Base-by-base conservation (phyloP, 2,797 vertebrate species). In the Octomys mimax region DNA sequence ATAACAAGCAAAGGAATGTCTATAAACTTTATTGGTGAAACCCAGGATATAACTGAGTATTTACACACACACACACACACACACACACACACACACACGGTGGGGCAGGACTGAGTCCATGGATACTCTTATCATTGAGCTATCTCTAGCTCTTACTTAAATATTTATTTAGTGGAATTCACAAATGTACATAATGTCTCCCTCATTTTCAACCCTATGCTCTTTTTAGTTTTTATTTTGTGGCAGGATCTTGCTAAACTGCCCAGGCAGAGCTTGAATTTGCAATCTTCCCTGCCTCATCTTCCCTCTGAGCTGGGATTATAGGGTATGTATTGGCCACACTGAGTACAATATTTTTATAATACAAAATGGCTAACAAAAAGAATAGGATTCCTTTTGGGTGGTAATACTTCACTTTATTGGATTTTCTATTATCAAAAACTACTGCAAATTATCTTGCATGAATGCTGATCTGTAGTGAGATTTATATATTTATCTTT, bases 401-500 rank as follows among this genome's bases (percentile, higher is more conserved):
- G 57, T 42, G 1, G 14, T 46, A 78, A 46, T 2, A 36, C 66
- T 73, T 84, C 46, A 79, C 42, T 94, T 96, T 89, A 93, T 22
- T 90, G 24, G 16, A 39, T 52, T 96, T 87, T 52, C 36, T 87
- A 87, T 70, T 28, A 85, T 95, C 80, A 87, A 89, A 95, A 92
- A 28, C 9, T 59, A 86, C 6, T 89, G 64, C 14, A 91, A 79
- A 91, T 75, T 78, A 19, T 97, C 36, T 70, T 62, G 64, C 75
- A 46, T 87, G 77, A 93, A 73, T 66, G 36, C 36, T 96, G 21
- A 92, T 85, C 39, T 66, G 22, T 80, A 79, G 85, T 78, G 24
- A 78, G 6, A 70, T 96, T 89, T 94, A 90, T 49, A 64, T 62
- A 93, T 87, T 89, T 93, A 91, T 79, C 84, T 93, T 92, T 91